phyloP scores from a whole-genome alignment of 1,140 invertebrate genomes.

The Cydia fagiglandana region DNA sequence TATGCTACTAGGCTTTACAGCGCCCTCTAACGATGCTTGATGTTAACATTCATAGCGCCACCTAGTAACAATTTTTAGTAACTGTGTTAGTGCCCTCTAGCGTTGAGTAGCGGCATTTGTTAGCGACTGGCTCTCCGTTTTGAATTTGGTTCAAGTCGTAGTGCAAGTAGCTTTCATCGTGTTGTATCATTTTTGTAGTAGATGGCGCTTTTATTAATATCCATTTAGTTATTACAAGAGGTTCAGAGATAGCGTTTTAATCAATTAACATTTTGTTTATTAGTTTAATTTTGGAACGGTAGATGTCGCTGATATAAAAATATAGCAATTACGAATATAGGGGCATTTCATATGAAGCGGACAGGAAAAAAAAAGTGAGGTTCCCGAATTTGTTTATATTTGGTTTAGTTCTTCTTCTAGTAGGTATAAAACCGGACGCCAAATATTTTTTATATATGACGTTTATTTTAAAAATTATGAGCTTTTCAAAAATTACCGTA shows the following conservation, averaged over 20 bases:
- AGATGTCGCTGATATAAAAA: constrained; percentile 6
- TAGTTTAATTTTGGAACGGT: not conserved
- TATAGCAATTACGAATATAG: too few relatives aligned
- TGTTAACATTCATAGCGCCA: constrained; percentile 38
- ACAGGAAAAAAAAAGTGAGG: too few relatives aligned
- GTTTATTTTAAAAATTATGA: too few relatives aligned
- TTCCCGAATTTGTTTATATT: too few relatives aligned
- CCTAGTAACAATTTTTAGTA: constrained; percentile 36
- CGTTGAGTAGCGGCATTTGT: constrained; percentile 21
- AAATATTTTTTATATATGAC: too few relatives aligned
- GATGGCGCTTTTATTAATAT: constrained; percentile 10
- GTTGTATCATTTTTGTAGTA: not conserved
- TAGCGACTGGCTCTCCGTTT: not conserved
- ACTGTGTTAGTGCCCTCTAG: constrained; percentile 34
- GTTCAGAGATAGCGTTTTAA: not conserved
- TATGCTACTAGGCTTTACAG: not conserved
- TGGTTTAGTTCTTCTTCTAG: too few relatives aligned
- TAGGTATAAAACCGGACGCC: too few relatives aligned
- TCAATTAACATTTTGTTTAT: not conserved
- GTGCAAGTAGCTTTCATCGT: not conserved
- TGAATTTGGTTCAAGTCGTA: not conserved
- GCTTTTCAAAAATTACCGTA: too few relatives aligned
- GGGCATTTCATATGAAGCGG: too few relatives aligned
- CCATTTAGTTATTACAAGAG: not conserved
- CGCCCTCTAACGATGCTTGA: not conserved